Percentiles rank a stretch among this genome's conserved stretches.
Conservation (phyloP, 2,888 invertebrate genomes). For the Drosophila mimica region DNA sequence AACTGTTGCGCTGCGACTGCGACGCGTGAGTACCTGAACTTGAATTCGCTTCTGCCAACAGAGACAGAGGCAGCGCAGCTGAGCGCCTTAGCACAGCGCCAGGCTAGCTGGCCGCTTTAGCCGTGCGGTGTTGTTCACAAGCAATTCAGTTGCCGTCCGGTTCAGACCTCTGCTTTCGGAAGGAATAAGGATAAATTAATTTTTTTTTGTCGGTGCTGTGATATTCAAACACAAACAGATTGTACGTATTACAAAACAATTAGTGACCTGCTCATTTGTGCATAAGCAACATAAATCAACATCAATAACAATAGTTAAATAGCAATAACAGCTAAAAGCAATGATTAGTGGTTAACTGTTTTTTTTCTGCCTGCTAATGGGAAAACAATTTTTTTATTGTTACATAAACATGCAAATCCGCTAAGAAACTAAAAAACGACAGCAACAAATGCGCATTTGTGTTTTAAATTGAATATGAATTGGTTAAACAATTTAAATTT, state of each 20-base stretch:
- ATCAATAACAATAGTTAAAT: constrained; percentile 30
- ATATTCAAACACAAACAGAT: constrained; percentile 81
- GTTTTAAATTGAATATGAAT: constrained; percentile 37
- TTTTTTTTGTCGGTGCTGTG: constrained; percentile 83
- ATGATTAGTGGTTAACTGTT: constrained; percentile 29
- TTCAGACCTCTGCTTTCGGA: constrained; percentile 80
- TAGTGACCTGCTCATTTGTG: constrained; percentile 24
- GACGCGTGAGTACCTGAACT: constrained; percentile 53
- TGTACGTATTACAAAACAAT: constrained; percentile 74
- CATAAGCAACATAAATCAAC: constrained; percentile 29
- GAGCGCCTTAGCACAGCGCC: constrained; percentile 30
- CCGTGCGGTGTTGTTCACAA: constrained; percentile 69
- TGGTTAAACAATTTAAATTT: constrained; percentile 13
- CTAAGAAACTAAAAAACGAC: constrained; percentile 10
- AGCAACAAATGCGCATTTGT: constrained; percentile 19
- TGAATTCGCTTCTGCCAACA: constrained; percentile 37
- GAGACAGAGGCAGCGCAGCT: constrained; percentile 41
- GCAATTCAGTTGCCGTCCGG: constrained; percentile 83
- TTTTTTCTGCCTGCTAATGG: constrained; percentile 7
- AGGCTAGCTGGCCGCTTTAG: constrained; percentile 62
- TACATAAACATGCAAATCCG: constrained; percentile 59
- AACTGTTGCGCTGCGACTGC: constrained; percentile 64
- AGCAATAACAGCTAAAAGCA: constrained; percentile 21
- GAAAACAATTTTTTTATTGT: constrained; percentile 38
- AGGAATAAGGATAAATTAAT: constrained; percentile 76